Conservation (phyloP, 2,797 vertebrate genomes). For the Macroramphosus scolopax region DNA sequence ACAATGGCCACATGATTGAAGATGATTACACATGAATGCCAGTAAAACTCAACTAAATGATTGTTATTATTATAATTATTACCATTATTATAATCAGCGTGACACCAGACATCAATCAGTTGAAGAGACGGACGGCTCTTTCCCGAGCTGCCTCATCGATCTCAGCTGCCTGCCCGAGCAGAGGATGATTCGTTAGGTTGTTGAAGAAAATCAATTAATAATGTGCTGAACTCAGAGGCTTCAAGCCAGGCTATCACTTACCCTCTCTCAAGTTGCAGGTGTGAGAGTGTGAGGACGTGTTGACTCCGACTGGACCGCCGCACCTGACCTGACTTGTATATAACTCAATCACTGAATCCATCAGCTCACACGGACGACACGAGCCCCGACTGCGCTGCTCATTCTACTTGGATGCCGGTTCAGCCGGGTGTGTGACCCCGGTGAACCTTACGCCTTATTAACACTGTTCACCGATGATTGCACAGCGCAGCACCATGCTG, state of each 20-base stretch:
- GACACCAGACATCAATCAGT: too few species aligned
- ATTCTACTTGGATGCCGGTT: background rate
- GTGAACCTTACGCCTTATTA: slow-evolving; percentile 1
- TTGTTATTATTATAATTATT: background rate
- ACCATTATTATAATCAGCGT: background rate
- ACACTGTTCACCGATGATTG: background rate
- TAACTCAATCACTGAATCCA: too few species aligned
- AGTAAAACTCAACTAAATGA: background rate
- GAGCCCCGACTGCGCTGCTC: slow-evolving; percentile 17
- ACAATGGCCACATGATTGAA: background rate
- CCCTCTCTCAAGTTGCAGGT: too few species aligned
- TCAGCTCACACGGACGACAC: too few species aligned
- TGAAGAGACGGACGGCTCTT: too few species aligned
- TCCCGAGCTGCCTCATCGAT: slow-evolving; percentile 23
- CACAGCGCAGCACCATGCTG: slow-evolving; percentile 2
- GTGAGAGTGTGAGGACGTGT: too few species aligned
- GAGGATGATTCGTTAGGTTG: background rate
- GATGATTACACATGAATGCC: slow-evolving; percentile 5
- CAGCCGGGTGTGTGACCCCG: too few species aligned
- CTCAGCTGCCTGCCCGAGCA: background rate
- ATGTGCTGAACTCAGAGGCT: too few species aligned
- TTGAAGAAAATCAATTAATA: slow-evolving; percentile 20
- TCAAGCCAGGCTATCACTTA: too few species aligned
- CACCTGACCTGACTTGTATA: too few species aligned
- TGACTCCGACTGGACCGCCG: too few species aligned